These are phyloP conservation scores for Grammomys surdaster DNA, from an alignment of 2,113 vertebrate genomes.

Conservation along the genomic window DNA sequence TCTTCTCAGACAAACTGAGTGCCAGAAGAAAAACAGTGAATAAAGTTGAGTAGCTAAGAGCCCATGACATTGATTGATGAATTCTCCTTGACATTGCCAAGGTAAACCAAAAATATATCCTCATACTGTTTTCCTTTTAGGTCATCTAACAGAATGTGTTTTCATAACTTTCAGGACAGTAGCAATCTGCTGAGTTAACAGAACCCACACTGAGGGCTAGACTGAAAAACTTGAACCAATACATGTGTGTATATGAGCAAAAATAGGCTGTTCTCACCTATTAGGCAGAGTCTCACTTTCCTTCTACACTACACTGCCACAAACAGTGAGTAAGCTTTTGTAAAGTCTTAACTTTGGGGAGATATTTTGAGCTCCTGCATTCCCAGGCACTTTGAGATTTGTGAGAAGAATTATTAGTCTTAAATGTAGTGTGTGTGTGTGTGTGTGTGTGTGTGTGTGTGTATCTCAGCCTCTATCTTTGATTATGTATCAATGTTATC, in stretches of 20 bases:
- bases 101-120: slow-evolving; percentile 32
- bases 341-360: slow-evolving; percentile 37
- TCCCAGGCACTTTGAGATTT: not conserved
- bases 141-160: slow-evolving; percentile 5
- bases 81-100: slow-evolving; percentile 39
- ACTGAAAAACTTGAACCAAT: not conserved
- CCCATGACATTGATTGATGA: slow-evolving; percentile 33
- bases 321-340: slow-evolving; percentile 41
- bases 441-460: not conserved
- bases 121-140: not conserved
- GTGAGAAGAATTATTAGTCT: not conserved
- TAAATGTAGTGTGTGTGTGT: not conserved
- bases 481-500: not conserved
- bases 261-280: slow-evolving; percentile 21
- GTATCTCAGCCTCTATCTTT: not conserved
- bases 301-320: not conserved
- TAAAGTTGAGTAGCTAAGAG: not conserved
- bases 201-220: slow-evolving; percentile 14
- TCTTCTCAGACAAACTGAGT: slow-evolving; percentile 11
- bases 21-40: slow-evolving; percentile 14
- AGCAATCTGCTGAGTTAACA: slow-evolving; percentile 60
- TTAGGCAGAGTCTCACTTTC: slow-evolving; percentile 18
- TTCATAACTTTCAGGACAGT: not conserved
- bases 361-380: not conserved
- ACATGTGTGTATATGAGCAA: not conserved